phyloP scores from a whole-genome alignment of 2,888 invertebrate genomes.

The Sepiola atlantica region DNA sequence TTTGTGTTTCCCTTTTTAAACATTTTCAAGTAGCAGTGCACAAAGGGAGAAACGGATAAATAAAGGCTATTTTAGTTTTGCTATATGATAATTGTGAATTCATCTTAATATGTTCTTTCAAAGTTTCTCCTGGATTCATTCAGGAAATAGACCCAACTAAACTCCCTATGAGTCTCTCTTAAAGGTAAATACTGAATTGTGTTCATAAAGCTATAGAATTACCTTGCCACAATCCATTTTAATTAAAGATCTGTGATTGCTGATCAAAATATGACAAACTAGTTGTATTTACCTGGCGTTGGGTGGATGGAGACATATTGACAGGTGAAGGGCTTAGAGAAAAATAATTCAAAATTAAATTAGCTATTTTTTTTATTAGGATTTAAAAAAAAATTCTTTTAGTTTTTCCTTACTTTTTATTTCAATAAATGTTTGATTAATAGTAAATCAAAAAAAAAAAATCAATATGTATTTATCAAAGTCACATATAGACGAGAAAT shows the following conservation, averaged over 20 bases:
- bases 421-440: too few relatives aligned
- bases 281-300: too few relatives aligned
- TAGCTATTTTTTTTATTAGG: too few relatives aligned
- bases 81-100: neutral
- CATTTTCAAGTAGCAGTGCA: neutral
- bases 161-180: neutral
- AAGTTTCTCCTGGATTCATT: neutral
- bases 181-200: neutral
- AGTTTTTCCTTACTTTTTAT: too few relatives aligned
- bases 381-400: too few relatives aligned
- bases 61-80: neutral
- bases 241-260: neutral
- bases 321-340: too few relatives aligned
- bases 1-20: neutral
- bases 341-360: too few relatives aligned
- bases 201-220: neutral
- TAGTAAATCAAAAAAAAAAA: too few relatives aligned
- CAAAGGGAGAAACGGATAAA: neutral
- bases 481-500: too few relatives aligned
- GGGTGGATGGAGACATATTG: too few relatives aligned
- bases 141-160: neutral
- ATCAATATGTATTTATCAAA: too few relatives aligned
- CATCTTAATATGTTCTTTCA: neutral
- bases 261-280: neutral
- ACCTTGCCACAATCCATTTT: neutral